Evolutionary conservation across 1,140 invertebrate genomes (phyloP), one percentile per base, ranked within the genome.

Genomic region (Drosophila parabipectinata): DNA sequence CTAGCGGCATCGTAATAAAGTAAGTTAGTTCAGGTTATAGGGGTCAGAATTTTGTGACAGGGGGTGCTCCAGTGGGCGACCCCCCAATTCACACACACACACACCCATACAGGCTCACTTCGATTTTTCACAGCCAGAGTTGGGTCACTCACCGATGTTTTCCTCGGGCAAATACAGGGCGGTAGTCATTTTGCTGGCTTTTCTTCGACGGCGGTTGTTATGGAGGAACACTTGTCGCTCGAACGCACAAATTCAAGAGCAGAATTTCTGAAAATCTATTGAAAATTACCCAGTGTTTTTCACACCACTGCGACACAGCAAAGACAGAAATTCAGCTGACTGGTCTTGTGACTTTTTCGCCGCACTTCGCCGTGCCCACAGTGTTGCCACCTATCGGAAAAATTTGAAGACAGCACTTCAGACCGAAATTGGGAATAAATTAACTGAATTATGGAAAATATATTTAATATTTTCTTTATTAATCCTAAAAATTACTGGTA

Each of bases 141-240:
- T n/a, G 63, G 15, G n/a, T 50, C 28, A 26, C 93, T 94, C 94
- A 96, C 96, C 96, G 81, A 96, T 96, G 94, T 96, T 97, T 77
- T 96, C 96, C 79, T 96, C 95, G 59, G 95, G 95, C 75, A 96
- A 94, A 88, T 96, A 95, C 78, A 95, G 95, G 69, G 96, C 94
- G 78, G 92, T 92, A 91, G 94, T 92, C 93, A 94, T 94, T 93
- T 92, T 93, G 93, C 89, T 92, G 91, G 91, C 54, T 88, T 61
- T 72, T 68, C 60, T 34, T 41, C 32, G 63, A 52, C 32, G 51
- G 41, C 47, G 41, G 26, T 51, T 69, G 45, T 48, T 55, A 60
- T 37, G 61, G 53, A 67, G 68, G 39, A 69, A 53, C 52, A 44
- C 9, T 39, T 72, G 54, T 64, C 73, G 69, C 66, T 80, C 59